A percentile compares a stretch with the other conserved stretches of the same genome.
These are phyloP conservation scores for Thecocarcelia acutangulata DNA, from an alignment of 2,888 invertebrate species.

Conservation along the genomic window DNA sequence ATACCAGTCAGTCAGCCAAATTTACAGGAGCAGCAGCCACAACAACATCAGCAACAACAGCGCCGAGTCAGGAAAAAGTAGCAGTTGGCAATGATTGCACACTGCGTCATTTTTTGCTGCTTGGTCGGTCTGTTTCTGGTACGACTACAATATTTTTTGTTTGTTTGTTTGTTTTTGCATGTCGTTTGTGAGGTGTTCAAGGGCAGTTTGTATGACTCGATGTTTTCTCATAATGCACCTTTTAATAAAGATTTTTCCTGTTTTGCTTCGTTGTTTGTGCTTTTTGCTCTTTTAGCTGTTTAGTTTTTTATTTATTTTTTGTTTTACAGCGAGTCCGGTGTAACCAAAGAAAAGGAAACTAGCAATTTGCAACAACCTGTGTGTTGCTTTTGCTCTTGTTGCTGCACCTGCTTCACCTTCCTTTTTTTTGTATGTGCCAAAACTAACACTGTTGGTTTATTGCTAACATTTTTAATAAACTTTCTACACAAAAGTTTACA, in stretches of 20 bases:
- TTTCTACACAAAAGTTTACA: slow-evolving; percentile 41
- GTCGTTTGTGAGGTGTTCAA: slow-evolving; percentile 64
- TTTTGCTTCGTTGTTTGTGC: slow-evolving; percentile 8
- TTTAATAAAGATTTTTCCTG: slow-evolving; percentile 39
- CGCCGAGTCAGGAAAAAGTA: slow-evolving; percentile 19
- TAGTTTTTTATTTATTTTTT: slow-evolving; percentile 21
- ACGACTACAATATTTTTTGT: slow-evolving; percentile 48
- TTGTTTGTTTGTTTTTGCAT: no score
- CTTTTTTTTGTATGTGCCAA: not conserved
- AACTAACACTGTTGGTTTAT: slow-evolving; percentile 24
- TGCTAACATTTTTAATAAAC: slow-evolving; percentile 47
- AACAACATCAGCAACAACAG: slow-evolving; percentile 11
- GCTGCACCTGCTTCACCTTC: slow-evolving; percentile 22
- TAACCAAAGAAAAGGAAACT: slow-evolving; percentile 61
- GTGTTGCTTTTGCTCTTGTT: slow-evolving; percentile 32
- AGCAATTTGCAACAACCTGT: slow-evolving; percentile 67
- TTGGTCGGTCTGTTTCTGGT: slow-evolving; percentile 40
- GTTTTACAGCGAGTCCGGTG: slow-evolving; percentile 54
- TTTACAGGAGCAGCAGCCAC: slow-evolving; percentile 29
- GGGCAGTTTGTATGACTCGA: slow-evolving; percentile 63
- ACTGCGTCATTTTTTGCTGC: slow-evolving; percentile 68
- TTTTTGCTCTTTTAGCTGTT: slow-evolving; percentile 28
- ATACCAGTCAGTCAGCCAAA: slow-evolving; percentile 26
- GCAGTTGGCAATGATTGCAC: slow-evolving; percentile 65
- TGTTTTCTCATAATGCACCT: slow-evolving; percentile 63